These are phyloP conservation scores for Alligator mississippiensis DNA, from an alignment of 2,113 vertebrate species.

Conservation along the genomic window DNA sequence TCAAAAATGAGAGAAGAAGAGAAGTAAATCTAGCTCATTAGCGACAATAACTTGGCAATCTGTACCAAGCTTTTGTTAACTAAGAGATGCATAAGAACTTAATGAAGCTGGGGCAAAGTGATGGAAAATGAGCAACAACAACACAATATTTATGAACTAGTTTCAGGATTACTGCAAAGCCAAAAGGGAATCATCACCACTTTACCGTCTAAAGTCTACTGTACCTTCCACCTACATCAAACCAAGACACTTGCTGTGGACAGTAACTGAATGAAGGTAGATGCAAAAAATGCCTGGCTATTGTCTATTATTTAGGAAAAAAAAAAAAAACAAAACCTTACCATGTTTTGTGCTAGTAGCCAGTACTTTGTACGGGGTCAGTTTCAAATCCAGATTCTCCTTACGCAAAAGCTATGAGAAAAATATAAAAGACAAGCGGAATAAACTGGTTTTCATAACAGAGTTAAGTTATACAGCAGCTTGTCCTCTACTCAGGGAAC, in stretches of 20 bases:
- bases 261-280: rapidly evolving
- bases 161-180: background rate
- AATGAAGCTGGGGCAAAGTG: background rate
- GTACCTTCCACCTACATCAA: background rate
- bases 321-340: conserved; percentile 57
- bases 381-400: conserved; percentile 96
- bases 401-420: conserved; percentile 89
- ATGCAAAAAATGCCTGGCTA: background rate
- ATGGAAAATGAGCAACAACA: background rate
- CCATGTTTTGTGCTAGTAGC: conserved; percentile 98
- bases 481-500: background rate
- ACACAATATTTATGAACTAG: background rate
- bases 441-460: background rate
- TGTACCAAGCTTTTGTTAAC: background rate
- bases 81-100: background rate
- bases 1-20: background rate
- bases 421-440: background rate
- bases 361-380: conserved; percentile 97
- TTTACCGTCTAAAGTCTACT: background rate
- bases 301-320: background rate
- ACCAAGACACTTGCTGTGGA: background rate
- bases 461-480: background rate
- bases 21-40: background rate
- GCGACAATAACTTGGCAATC: background rate
- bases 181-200: background rate